Base-by-base conservation (phyloP, 2,888 invertebrate species). In the Palloptera scutellata region DNA sequence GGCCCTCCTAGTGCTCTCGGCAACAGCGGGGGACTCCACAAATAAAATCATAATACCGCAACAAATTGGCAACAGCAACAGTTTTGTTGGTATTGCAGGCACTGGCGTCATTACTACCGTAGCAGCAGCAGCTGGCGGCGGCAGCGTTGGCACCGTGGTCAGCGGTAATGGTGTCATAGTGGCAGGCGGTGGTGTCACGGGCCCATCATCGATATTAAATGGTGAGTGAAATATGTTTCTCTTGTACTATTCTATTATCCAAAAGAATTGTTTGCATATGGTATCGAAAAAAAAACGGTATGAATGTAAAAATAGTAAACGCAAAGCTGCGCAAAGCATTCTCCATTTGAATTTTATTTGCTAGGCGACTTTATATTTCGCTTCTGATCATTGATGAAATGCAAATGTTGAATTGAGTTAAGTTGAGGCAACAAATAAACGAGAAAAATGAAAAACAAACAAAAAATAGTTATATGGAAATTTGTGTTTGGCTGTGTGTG, bases 1-100 rank as follows among this genome's bases (percentile, higher is more conserved):
- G 77, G 84, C 82, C 83, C 85, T 85, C 81, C 82, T 85, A 75
- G 80, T 85, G 84, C 83, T 85, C 71, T 80, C 81, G 77, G 83
- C 83, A 78, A 84, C 82, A 77, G 81, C 81, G 82, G 84, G 84
- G 82, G 83, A 84, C 80, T 83, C 84, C 82, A 83, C 81, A 73
- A 83, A 82, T 69, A 81, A 81, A 76, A 81, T 83, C 73, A 78
- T 80, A 70, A 76, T 81, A 78, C 79, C 83, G 66, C 83, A 79
- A 64, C 79, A 78, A 74, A 79, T 78, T 73, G 80, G 72, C 71
- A 71, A 67, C 67, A 77, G 73, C 66, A 67, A 69, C 61, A 51
- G 66, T 68, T 62, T 70, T n/a, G 53, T 19, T 17, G 19, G 42
- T 15, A 48, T 48, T 64, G 66, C 72, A 62, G 67, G 71, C 53